Conservation (phyloP, 2,888 invertebrate genomes). For the Mimumesa dahlbomi region DNA sequence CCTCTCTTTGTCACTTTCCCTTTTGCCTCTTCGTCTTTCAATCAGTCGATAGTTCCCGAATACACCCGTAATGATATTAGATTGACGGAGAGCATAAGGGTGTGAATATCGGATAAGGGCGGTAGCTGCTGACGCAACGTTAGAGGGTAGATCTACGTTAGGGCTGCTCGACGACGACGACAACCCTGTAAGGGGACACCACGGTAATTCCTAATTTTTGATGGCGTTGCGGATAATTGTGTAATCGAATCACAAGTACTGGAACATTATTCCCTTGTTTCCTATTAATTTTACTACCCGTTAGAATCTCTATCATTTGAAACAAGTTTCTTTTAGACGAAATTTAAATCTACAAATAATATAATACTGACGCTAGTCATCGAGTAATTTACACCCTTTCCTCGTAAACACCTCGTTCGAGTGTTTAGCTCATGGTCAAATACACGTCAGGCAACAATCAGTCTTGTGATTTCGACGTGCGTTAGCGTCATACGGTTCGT, state of each 20-base stretch:
- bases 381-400: too few species aligned
- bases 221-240: conserved; percentile 11
- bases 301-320: too few species aligned
- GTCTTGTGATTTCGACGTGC: background rate
- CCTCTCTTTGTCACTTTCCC: background rate
- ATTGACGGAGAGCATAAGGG: conserved; percentile 31
- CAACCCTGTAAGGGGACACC: conserved; percentile 28
- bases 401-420: too few species aligned
- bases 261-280: too few species aligned
- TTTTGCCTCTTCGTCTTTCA: background rate
- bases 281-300: too few species aligned
- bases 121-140: conserved; percentile 31
- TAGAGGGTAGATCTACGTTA: conserved; percentile 21
- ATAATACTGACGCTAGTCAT: too few species aligned
- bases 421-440: too few species aligned
- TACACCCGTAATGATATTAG: conserved; percentile 59
- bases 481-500: conserved; percentile 31
- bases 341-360: too few species aligned
- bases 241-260: background rate
- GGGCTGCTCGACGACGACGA: conserved; percentile 18
- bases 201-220: conserved; percentile 29
- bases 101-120: conserved; percentile 21
- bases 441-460: background rate
- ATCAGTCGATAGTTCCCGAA: conserved; percentile 48
- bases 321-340: too few species aligned